phyloP scores from a whole-genome alignment of 2,797 vertebrate genomes.

The Siniperca undulata region DNA sequence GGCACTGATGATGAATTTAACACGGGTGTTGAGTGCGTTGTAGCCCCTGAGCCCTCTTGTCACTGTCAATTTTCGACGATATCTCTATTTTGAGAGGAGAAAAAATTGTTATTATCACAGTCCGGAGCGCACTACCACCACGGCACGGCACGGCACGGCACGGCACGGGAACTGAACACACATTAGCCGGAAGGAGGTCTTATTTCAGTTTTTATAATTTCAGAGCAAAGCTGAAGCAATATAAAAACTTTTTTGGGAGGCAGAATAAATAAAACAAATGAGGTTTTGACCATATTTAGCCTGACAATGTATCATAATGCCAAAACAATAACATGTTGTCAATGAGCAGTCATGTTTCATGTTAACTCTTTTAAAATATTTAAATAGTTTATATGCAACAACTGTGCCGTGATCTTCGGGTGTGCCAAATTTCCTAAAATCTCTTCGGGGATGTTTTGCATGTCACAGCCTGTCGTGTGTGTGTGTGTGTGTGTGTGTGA shows the following conservation, averaged over 20 bases:
- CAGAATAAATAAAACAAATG: background rate
- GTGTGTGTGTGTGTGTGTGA: conserved; percentile 12
- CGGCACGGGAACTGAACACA: background rate
- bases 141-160: conserved; percentile 57
- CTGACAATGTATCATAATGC: background rate
- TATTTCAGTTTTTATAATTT: background rate
- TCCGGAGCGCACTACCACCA: conserved; percentile 82
- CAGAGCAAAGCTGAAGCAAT: background rate
- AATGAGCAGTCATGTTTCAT: background rate
- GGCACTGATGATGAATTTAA: conserved; percentile 96
- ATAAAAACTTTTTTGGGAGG: background rate
- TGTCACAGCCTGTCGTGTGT: conserved; percentile 72
- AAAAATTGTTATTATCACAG: conserved; percentile 87
- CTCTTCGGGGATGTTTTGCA: conserved; percentile 83
- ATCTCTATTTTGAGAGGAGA: conserved; percentile 94
- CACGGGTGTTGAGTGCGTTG: conserved; percentile 96
- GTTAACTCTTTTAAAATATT: background rate
- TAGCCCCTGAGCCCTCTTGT: conserved; percentile 96
- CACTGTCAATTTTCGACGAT: conserved; percentile 98
- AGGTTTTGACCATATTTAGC: background rate
- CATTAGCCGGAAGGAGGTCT: background rate
- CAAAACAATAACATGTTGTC: background rate
- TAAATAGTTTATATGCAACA: conserved; percentile 5
- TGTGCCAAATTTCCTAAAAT: conserved; percentile 22
- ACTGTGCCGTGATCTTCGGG: conserved; percentile 9